These are phyloP conservation scores for Drosophila pseudotalamancana DNA, from an alignment of 2,888 invertebrate genomes.

Conservation along the genomic window DNA sequence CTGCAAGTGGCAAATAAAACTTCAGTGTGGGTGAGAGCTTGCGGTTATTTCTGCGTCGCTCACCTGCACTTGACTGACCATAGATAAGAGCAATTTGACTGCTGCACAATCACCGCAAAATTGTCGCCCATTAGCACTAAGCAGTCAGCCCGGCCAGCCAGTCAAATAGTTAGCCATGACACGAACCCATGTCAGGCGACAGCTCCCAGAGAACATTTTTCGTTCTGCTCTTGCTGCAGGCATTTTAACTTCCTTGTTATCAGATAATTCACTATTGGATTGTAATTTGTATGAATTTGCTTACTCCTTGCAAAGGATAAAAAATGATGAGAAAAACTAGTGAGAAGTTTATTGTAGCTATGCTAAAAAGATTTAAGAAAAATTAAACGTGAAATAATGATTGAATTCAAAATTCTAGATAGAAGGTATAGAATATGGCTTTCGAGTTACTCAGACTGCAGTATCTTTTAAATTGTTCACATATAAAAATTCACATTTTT, in stretches of 20 bases:
- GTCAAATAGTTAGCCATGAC: slow-evolving; percentile 43
- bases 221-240: neutral
- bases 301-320: too few species aligned
- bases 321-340: too few species aligned
- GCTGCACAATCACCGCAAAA: slow-evolving; percentile 38
- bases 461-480: too few species aligned
- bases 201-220: slow-evolving; percentile 8
- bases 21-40: slow-evolving; percentile 18
- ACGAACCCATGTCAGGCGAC: slow-evolving; percentile 36
- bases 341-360: too few species aligned
- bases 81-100: slow-evolving; percentile 45
- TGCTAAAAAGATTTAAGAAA: too few species aligned
- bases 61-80: slow-evolving; percentile 35
- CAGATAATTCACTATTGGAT: neutral
- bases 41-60: slow-evolving; percentile 25
- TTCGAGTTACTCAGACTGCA: too few species aligned
- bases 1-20: slow-evolving; percentile 47
- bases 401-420: too few species aligned
- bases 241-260: neutral
- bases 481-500: too few species aligned
- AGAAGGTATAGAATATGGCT: too few species aligned
- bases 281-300: neutral
- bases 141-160: slow-evolving; percentile 25
- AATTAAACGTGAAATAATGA: too few species aligned
- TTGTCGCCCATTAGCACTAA: slow-evolving; percentile 47